These are phyloP conservation scores for Nycticryphes semicollaris DNA, from an alignment of 2,113 vertebrate species.

Conservation along the genomic window DNA sequence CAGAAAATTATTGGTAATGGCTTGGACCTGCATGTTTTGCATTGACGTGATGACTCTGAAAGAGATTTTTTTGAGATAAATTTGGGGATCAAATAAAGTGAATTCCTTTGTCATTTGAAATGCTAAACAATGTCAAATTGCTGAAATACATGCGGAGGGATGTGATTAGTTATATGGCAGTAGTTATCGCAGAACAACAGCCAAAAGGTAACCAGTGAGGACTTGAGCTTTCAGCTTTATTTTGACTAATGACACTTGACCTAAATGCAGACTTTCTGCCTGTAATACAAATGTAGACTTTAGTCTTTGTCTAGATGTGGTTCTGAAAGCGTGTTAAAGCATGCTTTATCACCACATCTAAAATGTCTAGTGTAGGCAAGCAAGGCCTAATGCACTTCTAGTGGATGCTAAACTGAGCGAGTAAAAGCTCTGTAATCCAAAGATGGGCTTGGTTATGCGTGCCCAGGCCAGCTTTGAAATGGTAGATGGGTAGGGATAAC, in stretches of 20 bases:
- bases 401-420: not conserved
- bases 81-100: not conserved
- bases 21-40: not conserved
- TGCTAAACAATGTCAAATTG: not conserved
- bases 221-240: not conserved
- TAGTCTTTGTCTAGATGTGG: not conserved
- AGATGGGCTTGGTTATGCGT: not conserved
- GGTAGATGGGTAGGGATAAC: not conserved
- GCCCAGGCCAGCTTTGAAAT: not conserved
- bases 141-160: not conserved
- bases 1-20: not conserved
- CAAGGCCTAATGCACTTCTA: not conserved
- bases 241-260: not conserved
- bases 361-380: not conserved
- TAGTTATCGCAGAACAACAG: not conserved
- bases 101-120: not conserved
- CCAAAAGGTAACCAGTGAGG: not conserved
- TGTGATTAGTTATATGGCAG: not conserved
- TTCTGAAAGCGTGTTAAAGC: not conserved
- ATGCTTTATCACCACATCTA: not conserved
- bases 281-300: not conserved
- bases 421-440: not conserved
- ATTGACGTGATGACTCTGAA: not conserved
- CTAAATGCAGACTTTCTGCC: not conserved
- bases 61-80: not conserved